Conservation (phyloP, 2,797 vertebrate species). For the Vultur gryphus region DNA sequence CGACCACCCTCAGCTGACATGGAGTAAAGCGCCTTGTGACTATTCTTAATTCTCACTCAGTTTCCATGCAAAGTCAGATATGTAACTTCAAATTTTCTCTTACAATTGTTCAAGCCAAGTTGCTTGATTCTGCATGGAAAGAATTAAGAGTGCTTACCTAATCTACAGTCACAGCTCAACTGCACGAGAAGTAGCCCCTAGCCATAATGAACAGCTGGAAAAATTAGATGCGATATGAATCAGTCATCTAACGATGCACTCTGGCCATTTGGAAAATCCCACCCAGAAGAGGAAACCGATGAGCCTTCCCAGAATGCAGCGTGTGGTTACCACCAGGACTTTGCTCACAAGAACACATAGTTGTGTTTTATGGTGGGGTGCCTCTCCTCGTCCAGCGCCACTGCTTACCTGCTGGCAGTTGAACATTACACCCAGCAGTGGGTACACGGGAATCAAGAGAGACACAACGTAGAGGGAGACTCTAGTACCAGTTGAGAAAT, state of each 20-base stretch:
- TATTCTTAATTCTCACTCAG: neutral
- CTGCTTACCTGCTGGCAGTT: neutral
- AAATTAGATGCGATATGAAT: neutral
- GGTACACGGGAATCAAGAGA: slow-evolving; percentile 30
- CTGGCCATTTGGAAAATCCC: neutral
- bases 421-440: neutral
- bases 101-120: neutral
- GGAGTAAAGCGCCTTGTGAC: neutral
- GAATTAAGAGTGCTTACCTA: neutral
- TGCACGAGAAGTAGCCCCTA: neutral
- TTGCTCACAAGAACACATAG: neutral
- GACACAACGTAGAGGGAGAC: accelerated
- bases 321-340: accelerated
- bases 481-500: accelerated
- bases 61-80: neutral
- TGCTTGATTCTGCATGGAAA: neutral
- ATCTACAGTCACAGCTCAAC: neutral
- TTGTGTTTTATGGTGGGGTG: neutral
- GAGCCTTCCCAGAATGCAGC: neutral
- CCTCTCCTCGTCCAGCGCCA: neutral
- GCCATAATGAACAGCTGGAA: neutral
- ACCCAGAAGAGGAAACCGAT: neutral
- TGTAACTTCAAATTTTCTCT: accelerated
- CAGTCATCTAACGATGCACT: accelerated
- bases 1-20: neutral